Evolutionary conservation across 2,797 vertebrate genomes (phyloP).

Genomic region (Betta splendens): DNA sequence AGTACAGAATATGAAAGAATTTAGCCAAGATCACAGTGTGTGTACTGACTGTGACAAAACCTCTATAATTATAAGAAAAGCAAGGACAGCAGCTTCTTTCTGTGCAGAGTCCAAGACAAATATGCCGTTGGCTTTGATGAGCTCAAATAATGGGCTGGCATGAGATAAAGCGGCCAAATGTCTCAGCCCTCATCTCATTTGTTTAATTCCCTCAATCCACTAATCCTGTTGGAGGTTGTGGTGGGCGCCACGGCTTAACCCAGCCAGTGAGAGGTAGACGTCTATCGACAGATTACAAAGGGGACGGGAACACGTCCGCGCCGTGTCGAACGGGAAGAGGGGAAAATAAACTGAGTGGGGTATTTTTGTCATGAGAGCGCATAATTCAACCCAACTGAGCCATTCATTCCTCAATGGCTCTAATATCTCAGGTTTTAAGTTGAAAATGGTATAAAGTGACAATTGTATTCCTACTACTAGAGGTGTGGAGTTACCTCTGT

Average conservation of each 20-base stretch:
- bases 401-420: too few relatives aligned
- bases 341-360: too few relatives aligned
- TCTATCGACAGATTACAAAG: background rate
- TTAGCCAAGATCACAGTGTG: conserved; percentile 3
- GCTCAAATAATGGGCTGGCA: conserved; percentile 3
- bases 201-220: conserved; percentile 22
- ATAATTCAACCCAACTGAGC: too few relatives aligned
- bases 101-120: conserved; percentile 10
- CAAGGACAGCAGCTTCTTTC: conserved; percentile 3
- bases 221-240: conserved; percentile 33
- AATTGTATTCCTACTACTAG: too few relatives aligned
- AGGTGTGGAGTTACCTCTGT: too few relatives aligned
- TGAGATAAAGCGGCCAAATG: conserved; percentile 5
- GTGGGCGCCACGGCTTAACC: background rate
- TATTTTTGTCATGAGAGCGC: too few relatives aligned
- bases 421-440: too few relatives aligned
- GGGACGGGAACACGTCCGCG: background rate
- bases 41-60: conserved; percentile 4
- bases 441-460: too few relatives aligned
- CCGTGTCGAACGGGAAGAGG: too few relatives aligned
- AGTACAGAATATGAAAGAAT: conserved; percentile 10
- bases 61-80: conserved; percentile 2
- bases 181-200: conserved; percentile 20
- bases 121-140: conserved; percentile 18
- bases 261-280: background rate